These are phyloP conservation scores for Sphinx pinastri DNA, from an alignment of 2,888 invertebrate species.

Conservation along the genomic window DNA sequence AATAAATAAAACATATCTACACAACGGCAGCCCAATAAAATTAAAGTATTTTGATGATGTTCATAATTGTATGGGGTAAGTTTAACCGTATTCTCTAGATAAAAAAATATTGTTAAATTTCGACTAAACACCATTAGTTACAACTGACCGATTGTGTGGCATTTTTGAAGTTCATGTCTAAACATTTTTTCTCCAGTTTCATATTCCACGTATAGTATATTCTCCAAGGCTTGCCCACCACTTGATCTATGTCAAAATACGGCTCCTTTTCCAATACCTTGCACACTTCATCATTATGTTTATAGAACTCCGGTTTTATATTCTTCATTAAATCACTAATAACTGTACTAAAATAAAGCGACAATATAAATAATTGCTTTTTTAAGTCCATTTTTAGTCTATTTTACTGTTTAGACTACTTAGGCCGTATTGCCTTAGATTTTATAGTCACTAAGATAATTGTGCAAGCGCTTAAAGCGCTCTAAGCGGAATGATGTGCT, in stretches of 20 bases:
- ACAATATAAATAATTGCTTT: constrained; percentile 1
- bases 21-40: too few species aligned
- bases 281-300: constrained; percentile 46
- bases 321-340: constrained; percentile 9
- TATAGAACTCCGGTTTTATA: constrained; percentile 29
- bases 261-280: constrained; percentile 51
- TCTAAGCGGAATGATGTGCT: background rate
- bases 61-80: too few species aligned
- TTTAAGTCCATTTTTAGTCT: background rate
- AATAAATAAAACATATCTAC: too few species aligned
- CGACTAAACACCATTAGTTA: background rate
- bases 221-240: constrained; percentile 62
- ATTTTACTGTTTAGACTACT: too few species aligned
- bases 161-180: constrained; percentile 62
- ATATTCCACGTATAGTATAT: constrained; percentile 69
- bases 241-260: constrained; percentile 60
- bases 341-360: background rate
- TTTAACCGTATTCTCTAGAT: too few species aligned
- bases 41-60: too few species aligned
- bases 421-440: background rate
- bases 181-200: constrained; percentile 53
- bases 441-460: background rate
- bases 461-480: background rate
- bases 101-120: too few species aligned
- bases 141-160: constrained; percentile 54